Base-by-base conservation (phyloP, 2,888 invertebrate genomes). In the Ecliptopera silaceata region DNA sequence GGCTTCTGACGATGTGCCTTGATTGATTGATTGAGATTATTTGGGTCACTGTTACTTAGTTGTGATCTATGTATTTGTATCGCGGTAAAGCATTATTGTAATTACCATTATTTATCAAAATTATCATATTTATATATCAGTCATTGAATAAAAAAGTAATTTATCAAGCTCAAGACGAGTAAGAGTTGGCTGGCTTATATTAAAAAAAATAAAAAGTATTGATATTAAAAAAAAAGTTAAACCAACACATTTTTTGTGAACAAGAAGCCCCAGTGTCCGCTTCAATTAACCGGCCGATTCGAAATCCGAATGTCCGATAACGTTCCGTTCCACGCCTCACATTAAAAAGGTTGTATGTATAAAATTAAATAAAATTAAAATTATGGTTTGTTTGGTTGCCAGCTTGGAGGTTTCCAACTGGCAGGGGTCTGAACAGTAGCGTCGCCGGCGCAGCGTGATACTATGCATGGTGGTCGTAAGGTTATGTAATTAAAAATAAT, bases 341-440 rank as follows among this genome's bases (percentile, higher is more conserved):
- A 62, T 41, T 50, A 41, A 46, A 32, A 52, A 50, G 53, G 53
- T 32, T 49, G 54, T 59, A 51, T 15, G 18, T 68, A 53, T n/a
- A n/a, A n/a, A n/a, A n/a, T n/a, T n/a, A 59, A 50, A 75, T 77
- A 69, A 71, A 69, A 71, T 72, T 73, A 73, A 76, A 74, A 72
- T 57, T 72, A 74, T 71, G 71, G 74, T 76, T 80, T 82, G 79
- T 77, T 77, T 74, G 68, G 71, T 59, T 41, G 48, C 45, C 53
- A 18, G 57, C 45, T 54, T 20, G 13, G n/a, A n/a, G n/a, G n/a
- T n/a, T n/a, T n/a, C n/a, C n/a, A 64, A 68, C 75, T 80, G 68
- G 79, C 86, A 56, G 76, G 90, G 89, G 88, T 88, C 29, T 79
- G 70, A 77, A 89, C 90, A 79, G 90, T 90, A 90, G 90, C 90